Evolutionary conservation across 2,888 invertebrate genomes (phyloP).

Genomic region (Athetis lepigone): DNA sequence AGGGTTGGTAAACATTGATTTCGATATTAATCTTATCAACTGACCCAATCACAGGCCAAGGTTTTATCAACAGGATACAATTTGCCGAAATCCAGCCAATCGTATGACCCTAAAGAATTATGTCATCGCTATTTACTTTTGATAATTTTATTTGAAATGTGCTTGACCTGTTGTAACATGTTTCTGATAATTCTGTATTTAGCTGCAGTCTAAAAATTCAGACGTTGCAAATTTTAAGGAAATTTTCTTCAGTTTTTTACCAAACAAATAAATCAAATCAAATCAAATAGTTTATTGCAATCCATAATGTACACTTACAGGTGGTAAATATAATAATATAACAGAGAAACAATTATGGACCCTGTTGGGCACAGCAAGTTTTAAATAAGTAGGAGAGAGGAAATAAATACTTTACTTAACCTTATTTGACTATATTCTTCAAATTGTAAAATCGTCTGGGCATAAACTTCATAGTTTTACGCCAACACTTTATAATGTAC

Average conservation of each 20-base stretch:
- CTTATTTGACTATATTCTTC: background rate
- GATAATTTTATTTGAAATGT: conserved; percentile 34
- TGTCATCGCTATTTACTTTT: conserved; percentile 23
- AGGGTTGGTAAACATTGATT: conserved; percentile 21
- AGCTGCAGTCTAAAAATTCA: background rate
- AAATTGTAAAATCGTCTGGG: background rate
- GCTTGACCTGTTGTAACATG: conserved; percentile 11
- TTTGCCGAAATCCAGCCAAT: conserved; percentile 32
- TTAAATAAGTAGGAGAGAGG: too few species aligned
- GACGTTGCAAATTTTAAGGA: background rate
- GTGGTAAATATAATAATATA: too few species aligned
- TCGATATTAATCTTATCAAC: conserved; percentile 30
- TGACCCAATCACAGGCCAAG: conserved; percentile 18
- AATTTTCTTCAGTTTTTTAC: background rate
- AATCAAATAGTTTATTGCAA: too few species aligned
- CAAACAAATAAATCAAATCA: too few species aligned
- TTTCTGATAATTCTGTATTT: conserved; percentile 13
- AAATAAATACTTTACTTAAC: too few species aligned
- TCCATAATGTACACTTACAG: too few species aligned
- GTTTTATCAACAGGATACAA: conserved; percentile 19
- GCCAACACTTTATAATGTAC: background rate
- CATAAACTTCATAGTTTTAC: background rate
- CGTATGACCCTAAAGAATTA: background rate
- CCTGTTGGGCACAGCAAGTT: too few species aligned
- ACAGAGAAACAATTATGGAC: too few species aligned